Evolutionary conservation across 2,888 invertebrate species (phyloP).

Genomic region (Agrochola lota): DNA sequence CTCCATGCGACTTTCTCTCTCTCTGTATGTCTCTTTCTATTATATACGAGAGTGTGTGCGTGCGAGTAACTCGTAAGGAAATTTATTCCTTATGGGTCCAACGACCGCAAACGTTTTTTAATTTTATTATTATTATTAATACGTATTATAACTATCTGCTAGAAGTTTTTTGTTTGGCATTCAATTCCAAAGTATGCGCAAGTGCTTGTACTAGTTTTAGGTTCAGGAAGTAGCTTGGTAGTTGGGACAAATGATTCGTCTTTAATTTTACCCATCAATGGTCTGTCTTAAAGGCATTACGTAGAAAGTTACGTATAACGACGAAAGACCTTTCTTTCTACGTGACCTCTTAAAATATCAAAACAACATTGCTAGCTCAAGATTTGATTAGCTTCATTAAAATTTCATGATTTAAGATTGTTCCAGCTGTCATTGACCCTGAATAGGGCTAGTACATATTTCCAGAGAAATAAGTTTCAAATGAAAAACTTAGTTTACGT

Average conservation of each 20-base stretch:
- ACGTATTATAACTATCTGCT: not conserved
- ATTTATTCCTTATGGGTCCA: too few species aligned
- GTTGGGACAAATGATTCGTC: too few species aligned
- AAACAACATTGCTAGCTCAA: not conserved
- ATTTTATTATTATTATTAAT: too few species aligned
- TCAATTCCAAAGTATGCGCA: not conserved
- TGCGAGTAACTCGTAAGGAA: too few species aligned
- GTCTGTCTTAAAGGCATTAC: not conserved
- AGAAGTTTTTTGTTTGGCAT: not conserved
- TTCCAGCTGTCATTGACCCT: slow-evolving; percentile 7
- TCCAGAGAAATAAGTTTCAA: slow-evolving; percentile 5
- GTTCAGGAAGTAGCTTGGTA: not conserved
- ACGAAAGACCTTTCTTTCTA: not conserved
- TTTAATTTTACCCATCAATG: too few species aligned
- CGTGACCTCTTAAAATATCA: not conserved
- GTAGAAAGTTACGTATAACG: not conserved
- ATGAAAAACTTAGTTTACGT: slow-evolving; percentile 16
- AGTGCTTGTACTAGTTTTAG: too few species aligned
- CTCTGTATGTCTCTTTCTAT: too few species aligned
- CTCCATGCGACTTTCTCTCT: too few species aligned
- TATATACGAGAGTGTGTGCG: too few species aligned
- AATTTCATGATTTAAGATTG: not conserved
- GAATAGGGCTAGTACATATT: not conserved
- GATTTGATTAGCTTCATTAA: not conserved
- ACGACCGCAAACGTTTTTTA: too few species aligned